These are phyloP conservation scores for Sthenelais limicola DNA, from an alignment of 2,888 invertebrate genomes.

Conservation along the genomic window DNA sequence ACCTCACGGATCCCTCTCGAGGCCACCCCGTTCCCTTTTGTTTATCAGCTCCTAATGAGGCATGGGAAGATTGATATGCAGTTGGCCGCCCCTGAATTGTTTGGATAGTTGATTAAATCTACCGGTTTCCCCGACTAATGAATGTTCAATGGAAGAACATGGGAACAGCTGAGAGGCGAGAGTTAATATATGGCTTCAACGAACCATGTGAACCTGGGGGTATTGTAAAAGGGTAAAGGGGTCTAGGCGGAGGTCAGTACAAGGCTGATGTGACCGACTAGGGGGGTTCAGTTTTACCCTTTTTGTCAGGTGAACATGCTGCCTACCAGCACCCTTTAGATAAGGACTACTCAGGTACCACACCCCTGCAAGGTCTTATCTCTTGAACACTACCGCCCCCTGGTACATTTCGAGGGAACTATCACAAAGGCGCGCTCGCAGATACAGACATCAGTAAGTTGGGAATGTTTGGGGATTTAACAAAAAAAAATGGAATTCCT, in stretches of 20 bases:
- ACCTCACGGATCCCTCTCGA: too few species aligned
- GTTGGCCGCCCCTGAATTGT: not conserved
- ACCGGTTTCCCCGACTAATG: constrained; percentile 10
- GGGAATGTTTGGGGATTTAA: too few species aligned
- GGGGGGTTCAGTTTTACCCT: too few species aligned
- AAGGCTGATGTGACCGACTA: not conserved
- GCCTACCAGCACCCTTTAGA: not conserved
- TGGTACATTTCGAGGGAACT: not conserved
- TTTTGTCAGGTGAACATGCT: constrained; percentile 27
- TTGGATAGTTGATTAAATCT: constrained; percentile 12
- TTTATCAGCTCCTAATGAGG: constrained; percentile 26
- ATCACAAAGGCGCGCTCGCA: too few species aligned
- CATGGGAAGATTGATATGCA: constrained; percentile 7
- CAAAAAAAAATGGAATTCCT: too few species aligned
- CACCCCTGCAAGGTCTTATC: constrained; percentile 8
- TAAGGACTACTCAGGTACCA: constrained; percentile 16
- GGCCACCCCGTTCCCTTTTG: too few species aligned
- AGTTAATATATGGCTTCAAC: too few species aligned
- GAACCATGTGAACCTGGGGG: not conserved
- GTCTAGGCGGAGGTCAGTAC: not conserved
- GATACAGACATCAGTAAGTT: too few species aligned
- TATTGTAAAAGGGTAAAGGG: too few species aligned
- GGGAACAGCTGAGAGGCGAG: constrained; percentile 11
- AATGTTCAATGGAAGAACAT: constrained; percentile 5
- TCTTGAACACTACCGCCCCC: constrained; percentile 15